A percentile compares a stretch with the other conserved stretches of the same genome.
Evolutionary conservation across 1,140 invertebrate species (phyloP).

Genomic region (Hirudo medicinalis): DNA sequence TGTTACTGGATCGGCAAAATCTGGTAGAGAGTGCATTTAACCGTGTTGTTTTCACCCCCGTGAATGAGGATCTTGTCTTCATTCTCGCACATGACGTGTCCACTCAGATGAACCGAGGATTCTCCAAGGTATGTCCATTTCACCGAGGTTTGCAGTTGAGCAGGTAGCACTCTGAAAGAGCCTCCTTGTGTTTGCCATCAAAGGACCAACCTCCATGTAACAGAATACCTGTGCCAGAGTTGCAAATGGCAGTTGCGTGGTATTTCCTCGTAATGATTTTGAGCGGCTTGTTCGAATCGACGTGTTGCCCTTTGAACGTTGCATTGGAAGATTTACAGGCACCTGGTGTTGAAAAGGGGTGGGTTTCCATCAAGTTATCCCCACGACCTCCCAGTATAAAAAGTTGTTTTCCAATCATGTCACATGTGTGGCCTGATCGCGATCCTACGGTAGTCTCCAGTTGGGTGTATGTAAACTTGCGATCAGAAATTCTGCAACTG

Average conservation of each 20-base stretch:
- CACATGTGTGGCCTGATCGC: conserved; percentile 35
- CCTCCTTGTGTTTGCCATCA: conserved; percentile 32
- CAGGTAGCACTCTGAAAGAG: conserved; percentile 35
- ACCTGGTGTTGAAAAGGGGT: conserved; percentile 15
- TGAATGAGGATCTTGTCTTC: conserved; percentile 32
- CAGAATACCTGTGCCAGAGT: conserved; percentile 26
- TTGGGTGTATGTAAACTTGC: conserved; percentile 29
- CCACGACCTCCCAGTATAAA: conserved; percentile 35
- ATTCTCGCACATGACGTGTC: conserved; percentile 31
- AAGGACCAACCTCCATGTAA: conserved; percentile 39
- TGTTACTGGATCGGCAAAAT: not conserved
- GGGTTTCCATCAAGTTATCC: conserved; percentile 32
- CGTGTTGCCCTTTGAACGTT: conserved; percentile 16
- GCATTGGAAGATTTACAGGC: not conserved
- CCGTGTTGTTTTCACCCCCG: conserved; percentile 28
- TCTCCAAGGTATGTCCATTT: conserved; percentile 30
- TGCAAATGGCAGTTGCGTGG: conserved; percentile 29
- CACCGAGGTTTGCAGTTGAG: conserved; percentile 25
- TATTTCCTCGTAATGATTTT: conserved; percentile 34
- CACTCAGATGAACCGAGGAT: conserved; percentile 28
- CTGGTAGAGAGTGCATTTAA: conserved; percentile 14
- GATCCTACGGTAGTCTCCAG: conserved; percentile 30
- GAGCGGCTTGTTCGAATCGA: conserved; percentile 24
- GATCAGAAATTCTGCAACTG: conserved; percentile 25
- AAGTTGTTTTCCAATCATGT: conserved; percentile 27